Conservation (phyloP, 2,113 vertebrate genomes). For the Tauraco erythrolophus region DNA sequence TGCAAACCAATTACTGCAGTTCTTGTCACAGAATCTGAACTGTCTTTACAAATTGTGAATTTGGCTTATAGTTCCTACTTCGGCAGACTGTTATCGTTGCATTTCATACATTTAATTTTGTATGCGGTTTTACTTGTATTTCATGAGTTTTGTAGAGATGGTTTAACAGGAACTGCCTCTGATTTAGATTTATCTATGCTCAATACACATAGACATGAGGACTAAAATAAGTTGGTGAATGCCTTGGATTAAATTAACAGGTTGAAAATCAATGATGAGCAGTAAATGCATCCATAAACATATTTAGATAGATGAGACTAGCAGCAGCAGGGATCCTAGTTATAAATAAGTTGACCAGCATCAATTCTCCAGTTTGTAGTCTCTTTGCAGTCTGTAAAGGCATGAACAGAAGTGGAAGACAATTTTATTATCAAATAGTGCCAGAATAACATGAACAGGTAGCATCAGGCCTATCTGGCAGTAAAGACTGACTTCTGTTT, state of each 20-base stretch:
- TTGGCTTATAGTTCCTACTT: not conserved
- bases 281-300: not conserved
- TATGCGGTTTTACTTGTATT: too few relatives aligned
- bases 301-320: not conserved
- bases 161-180: not conserved
- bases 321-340: not conserved
- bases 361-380: not conserved
- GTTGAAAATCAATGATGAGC: not conserved
- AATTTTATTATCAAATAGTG: not conserved
- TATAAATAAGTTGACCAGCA: not conserved
- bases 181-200: not conserved
- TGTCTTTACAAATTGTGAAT: not conserved
- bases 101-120: too few relatives aligned
- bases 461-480: not conserved
- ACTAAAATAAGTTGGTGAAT: not conserved
- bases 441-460: not conserved
- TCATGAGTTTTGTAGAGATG: not conserved
- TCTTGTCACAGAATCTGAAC: not conserved
- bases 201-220: fast-evolving
- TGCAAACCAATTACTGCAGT: not conserved
- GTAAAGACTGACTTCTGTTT: not conserved
- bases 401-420: not conserved
- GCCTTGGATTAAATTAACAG: not conserved
- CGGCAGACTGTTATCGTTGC: not conserved
- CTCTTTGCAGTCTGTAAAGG: not conserved